phyloP scores from a whole-genome alignment of 1,140 invertebrate genomes.

The Cyphomyrmex costatus region DNA sequence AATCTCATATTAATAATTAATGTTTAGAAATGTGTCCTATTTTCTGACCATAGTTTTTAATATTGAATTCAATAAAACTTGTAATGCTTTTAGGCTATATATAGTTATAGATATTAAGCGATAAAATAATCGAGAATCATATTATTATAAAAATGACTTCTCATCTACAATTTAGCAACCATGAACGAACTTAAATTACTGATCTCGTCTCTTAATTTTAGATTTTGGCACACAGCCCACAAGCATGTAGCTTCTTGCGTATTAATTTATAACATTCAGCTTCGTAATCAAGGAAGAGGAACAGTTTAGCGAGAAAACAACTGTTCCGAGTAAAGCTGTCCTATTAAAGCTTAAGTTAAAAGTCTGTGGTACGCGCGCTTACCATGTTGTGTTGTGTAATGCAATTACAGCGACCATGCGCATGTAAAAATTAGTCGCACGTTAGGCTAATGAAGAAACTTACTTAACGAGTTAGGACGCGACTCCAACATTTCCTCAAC shows the following conservation, averaged over 20 bases:
- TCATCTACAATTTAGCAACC: background rate
- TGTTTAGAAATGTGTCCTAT: no score
- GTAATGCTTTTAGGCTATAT: no score
- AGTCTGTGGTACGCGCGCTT: slow-evolving; percentile 32
- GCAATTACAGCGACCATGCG: slow-evolving; percentile 30
- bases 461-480: slow-evolving; percentile 47
- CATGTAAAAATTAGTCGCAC: slow-evolving; percentile 57
- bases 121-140: background rate
- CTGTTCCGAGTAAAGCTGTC: slow-evolving; percentile 13
- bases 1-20: no score
- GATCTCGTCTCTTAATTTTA: background rate
- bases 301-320: slow-evolving; percentile 22
- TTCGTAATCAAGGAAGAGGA: background rate
- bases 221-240: slow-evolving; percentile 1
- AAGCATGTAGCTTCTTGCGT: background rate
- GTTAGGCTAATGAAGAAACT: slow-evolving; percentile 57
- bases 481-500: slow-evolving; percentile 22
- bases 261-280: slow-evolving; percentile 15
- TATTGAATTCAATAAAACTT: no score
- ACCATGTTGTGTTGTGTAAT: slow-evolving; percentile 32
- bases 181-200: background rate
- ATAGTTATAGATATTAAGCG: background rate
- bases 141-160: background rate
- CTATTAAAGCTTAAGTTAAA: slow-evolving; percentile 42
- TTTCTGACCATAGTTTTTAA: no score